These are phyloP conservation scores for Cyprinus carpio DNA, from an alignment of 2,113 vertebrate genomes.

Conservation along the genomic window DNA sequence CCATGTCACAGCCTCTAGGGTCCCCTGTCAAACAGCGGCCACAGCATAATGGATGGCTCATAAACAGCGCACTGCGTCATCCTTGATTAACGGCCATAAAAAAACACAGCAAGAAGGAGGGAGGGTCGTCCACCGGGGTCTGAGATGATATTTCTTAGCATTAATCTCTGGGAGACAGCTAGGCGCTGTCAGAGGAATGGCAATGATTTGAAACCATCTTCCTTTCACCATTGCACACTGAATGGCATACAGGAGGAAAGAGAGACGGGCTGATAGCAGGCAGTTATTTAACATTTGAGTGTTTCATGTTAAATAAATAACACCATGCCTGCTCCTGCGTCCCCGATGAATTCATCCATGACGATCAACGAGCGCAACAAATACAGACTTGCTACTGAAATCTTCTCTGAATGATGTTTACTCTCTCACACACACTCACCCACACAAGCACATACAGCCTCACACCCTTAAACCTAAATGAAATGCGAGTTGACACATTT, in stretches of 20 bases:
- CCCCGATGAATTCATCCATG: conserved; percentile 28
- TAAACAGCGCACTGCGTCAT: conserved; percentile 48
- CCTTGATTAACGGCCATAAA: conserved; percentile 53
- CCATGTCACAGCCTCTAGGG: conserved; percentile 32
- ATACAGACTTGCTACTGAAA: conserved; percentile 6
- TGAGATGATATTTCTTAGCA: conserved; percentile 40
- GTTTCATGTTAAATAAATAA: conserved; percentile 25
- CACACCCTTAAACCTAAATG: no score
- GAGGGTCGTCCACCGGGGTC: not conserved
- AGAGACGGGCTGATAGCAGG: conserved; percentile 31
- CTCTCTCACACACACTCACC: not conserved
- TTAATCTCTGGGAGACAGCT: conserved; percentile 26
- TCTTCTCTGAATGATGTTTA: conserved; percentile 17
- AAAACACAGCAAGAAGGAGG: not conserved
- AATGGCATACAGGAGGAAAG: not conserved
- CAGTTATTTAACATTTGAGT: conserved; percentile 26
- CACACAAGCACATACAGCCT: no score
- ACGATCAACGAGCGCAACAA: conserved; percentile 32
- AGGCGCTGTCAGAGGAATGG: conserved; percentile 3
- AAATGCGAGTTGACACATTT: conserved; percentile 16
- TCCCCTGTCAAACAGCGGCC: conserved; percentile 36
- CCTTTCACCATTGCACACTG: not conserved
- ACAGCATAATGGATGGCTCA: conserved; percentile 54
- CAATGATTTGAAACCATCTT: conserved; percentile 12
- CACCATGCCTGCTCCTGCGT: not conserved